These are phyloP conservation scores for Cyrtorhinus lividipennis DNA, from an alignment of 1,140 invertebrate genomes.

Conservation along the genomic window DNA sequence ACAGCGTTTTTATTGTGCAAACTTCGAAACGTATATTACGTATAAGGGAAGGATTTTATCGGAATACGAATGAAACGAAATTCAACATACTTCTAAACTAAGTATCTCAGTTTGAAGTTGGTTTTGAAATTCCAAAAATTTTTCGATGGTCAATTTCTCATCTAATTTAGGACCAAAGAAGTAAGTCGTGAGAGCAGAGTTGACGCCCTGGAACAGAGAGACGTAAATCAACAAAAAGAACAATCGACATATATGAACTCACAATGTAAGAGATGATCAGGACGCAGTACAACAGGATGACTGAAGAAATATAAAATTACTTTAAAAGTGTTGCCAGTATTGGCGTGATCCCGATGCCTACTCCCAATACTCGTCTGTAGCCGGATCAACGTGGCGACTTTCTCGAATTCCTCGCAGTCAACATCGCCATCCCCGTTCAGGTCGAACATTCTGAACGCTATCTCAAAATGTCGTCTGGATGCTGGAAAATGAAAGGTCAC, in stretches of 20 bases:
- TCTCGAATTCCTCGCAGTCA: constrained; percentile 94
- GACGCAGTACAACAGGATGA: no score
- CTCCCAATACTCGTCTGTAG: constrained; percentile 92
- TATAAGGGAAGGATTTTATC: no score
- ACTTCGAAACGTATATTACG: no score
- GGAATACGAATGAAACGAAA: no score
- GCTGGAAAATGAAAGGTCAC: constrained; percentile 45
- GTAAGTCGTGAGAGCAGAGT: constrained; percentile 80
- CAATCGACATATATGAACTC: no score
- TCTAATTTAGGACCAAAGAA: constrained; percentile 80
- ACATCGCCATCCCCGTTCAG: constrained; percentile 97
- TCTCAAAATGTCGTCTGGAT: constrained; percentile 93
- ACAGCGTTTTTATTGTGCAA: no score
- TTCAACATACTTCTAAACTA: constrained; percentile 54
- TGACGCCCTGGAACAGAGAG: constrained; percentile 61
- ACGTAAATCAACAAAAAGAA: no score
- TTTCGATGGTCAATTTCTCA: constrained; percentile 84
- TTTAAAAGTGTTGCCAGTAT: constrained; percentile 84
- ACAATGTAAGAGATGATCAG: no score
- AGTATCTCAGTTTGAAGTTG: constrained; percentile 91
- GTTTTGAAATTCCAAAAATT: constrained; percentile 88
- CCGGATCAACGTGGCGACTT: constrained; percentile 82
- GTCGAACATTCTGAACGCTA: constrained; percentile 99
- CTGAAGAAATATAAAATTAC: no score
- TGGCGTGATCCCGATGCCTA: constrained; percentile 85